Evolutionary conservation across 2,888 invertebrate genomes (phyloP), one percentile per base, ranked within the genome.

Genomic region (Lithodes maja): DNA sequence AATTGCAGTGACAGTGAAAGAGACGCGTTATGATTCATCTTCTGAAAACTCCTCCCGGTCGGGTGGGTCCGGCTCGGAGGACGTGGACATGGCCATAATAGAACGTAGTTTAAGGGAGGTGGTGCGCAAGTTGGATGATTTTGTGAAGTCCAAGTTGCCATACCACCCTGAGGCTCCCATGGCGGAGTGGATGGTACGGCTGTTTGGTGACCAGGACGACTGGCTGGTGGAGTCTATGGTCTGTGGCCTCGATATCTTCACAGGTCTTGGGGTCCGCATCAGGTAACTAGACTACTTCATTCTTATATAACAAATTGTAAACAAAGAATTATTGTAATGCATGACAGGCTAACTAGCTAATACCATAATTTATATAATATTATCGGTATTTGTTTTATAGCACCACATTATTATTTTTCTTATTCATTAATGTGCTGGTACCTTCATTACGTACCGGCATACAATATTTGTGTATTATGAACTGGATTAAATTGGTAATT

Each of bases 161-260:
- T 98, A 97, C 93, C 97, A 97, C 94, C 98, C 98, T 0, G 97
- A 97, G 93, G 97, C 97, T 92, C 96, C 97, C 49, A 96, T 98
- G 92, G 97, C 97, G 0, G 97, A 97, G 94, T 97, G 98, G 95
- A 95, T 98, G 83, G 97, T 98, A 89, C 97, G 97, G 93, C 94
- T 98, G 88, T 98, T 98, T 93, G 96, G 97, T 92, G 97, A 98
- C 94, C 98, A 98, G 93, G 98, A 98, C 93, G 98, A 98, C 94
- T 97, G 97, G 93, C 94, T 98, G 92, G 97, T 98, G 89, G 98
- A 98, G 94, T 96, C 97, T 2, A 97, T 98, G 97, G 97, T 98
- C 5, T 98, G 98, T 93, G 97, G 97, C 69, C 94, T 98, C 82
- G 98, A 98, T 93, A 97, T 98, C 79, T 97, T 97, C 0, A 96